Conservation (phyloP, 2,888 invertebrate genomes). For the Tholera decimalis region DNA sequence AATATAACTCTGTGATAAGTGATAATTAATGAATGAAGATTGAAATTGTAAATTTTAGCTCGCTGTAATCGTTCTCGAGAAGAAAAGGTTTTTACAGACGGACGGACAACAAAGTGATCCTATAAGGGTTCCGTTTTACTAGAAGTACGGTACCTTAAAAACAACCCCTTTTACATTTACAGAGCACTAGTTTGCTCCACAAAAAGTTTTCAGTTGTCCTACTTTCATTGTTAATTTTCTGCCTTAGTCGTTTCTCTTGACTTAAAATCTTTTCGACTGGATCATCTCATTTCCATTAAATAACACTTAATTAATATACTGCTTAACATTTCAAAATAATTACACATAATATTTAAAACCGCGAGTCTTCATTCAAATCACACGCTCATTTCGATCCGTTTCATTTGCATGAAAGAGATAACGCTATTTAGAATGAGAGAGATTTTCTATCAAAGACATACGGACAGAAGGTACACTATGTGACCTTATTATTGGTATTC, state of each 20-base stretch:
- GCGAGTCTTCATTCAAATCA: constrained; percentile 46
- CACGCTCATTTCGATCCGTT: constrained; percentile 46
- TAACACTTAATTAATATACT: constrained; percentile 6
- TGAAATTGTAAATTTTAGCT: too few species aligned
- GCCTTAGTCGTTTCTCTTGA: neutral
- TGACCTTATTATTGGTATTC: constrained; percentile 1
- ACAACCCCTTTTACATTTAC: neutral
- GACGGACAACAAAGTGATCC: too few species aligned
- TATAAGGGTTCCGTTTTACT: too few species aligned
- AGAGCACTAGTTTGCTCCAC: neutral
- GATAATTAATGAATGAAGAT: too few species aligned
- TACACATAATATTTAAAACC: constrained; percentile 45
- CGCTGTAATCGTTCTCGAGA: too few species aligned
- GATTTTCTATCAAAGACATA: neutral
- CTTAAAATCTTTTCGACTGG: neutral
- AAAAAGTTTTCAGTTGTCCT: constrained; percentile 7
- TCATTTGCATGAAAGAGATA: constrained; percentile 48
- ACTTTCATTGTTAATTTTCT: constrained; percentile 25
- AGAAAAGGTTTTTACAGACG: too few species aligned
- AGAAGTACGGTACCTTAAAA: too few species aligned
- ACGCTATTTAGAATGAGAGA: constrained; percentile 26
- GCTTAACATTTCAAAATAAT: constrained; percentile 34
- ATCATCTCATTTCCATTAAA: constrained; percentile 8
- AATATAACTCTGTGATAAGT: too few species aligned
- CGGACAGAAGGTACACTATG: constrained; percentile 32